Conservation (phyloP, 2,888 invertebrate species). For the Plagodis pulveraria region DNA sequence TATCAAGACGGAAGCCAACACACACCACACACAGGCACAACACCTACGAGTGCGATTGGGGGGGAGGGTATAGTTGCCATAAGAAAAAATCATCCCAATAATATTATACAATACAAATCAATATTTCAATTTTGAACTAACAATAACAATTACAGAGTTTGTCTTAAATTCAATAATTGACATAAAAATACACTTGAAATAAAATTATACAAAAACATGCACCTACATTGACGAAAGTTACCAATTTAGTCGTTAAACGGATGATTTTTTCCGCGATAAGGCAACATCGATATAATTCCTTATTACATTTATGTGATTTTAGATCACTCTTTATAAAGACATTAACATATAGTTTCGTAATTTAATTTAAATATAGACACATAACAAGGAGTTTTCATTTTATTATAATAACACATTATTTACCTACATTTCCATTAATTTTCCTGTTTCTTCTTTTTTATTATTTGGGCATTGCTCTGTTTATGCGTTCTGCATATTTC, state of each 20-base stretch:
- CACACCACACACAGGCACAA: slow-evolving; percentile 76
- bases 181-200: background rate
- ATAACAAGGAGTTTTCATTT: slow-evolving; percentile 44
- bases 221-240: slow-evolving; percentile 24
- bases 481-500: slow-evolving; percentile 69
- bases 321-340: slow-evolving; percentile 82
- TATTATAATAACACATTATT: slow-evolving; percentile 53
- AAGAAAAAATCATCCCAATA: slow-evolving; percentile 48
- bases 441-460: slow-evolving; percentile 49
- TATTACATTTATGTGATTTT: slow-evolving; percentile 75
- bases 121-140: slow-evolving; percentile 2
- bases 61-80: slow-evolving; percentile 62
- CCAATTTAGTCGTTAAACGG: slow-evolving; percentile 32
- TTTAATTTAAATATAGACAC: slow-evolving; percentile 68
- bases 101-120: slow-evolving; percentile 14
- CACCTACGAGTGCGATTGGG: slow-evolving; percentile 62
- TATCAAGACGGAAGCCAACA: slow-evolving; percentile 81
- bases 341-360: slow-evolving; percentile 78
- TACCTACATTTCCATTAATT: slow-evolving; percentile 70
- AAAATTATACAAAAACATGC: no score
- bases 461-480: slow-evolving; percentile 54
- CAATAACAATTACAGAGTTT: background rate
- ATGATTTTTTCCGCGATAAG: slow-evolving; percentile 57
- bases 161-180: background rate
- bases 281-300: slow-evolving; percentile 76